Conservation (phyloP, 2,113 vertebrate genomes). For the Apeltes quadracus region DNA sequence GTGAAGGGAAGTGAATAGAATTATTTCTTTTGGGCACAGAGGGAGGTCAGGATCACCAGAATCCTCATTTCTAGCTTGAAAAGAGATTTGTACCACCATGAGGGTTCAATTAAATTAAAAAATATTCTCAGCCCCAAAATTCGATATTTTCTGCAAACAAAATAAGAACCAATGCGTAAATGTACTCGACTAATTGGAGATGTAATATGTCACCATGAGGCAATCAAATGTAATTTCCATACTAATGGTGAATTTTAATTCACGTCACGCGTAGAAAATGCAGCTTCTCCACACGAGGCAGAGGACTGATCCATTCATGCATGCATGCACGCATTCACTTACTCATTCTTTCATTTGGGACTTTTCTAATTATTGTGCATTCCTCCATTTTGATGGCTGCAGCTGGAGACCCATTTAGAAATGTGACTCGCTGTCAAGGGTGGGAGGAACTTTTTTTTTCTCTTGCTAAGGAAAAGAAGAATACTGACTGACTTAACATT, state of each 20-base stretch:
- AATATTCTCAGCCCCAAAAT: slow-evolving; percentile 33
- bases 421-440: not conserved
- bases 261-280: slow-evolving; percentile 21
- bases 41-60: slow-evolving; percentile 18
- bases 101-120: slow-evolving; percentile 51
- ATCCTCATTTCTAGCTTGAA: slow-evolving; percentile 34
- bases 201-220: slow-evolving; percentile 42
- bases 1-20: slow-evolving; percentile 1
- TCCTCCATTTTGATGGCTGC: not conserved
- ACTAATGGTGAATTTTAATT: slow-evolving; percentile 54
- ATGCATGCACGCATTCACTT: not conserved
- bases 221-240: slow-evolving; percentile 56
- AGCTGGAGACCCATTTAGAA: not conserved
- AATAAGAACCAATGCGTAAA: slow-evolving; percentile 33
- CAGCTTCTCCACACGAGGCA: not conserved
- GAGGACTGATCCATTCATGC: not conserved
- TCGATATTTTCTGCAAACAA: slow-evolving; percentile 15
- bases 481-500: slow-evolving; percentile 9
- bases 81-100: slow-evolving; percentile 23
- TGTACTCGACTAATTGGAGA: slow-evolving; percentile 18
- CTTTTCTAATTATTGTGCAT: not conserved
- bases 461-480: not conserved
- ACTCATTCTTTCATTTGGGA: not conserved
- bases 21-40: slow-evolving; percentile 17
- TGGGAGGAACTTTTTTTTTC: not conserved